These are phyloP conservation scores for Otocyon megalotis DNA, from an alignment of 2,113 vertebrate genomes.

Conservation along the genomic window DNA sequence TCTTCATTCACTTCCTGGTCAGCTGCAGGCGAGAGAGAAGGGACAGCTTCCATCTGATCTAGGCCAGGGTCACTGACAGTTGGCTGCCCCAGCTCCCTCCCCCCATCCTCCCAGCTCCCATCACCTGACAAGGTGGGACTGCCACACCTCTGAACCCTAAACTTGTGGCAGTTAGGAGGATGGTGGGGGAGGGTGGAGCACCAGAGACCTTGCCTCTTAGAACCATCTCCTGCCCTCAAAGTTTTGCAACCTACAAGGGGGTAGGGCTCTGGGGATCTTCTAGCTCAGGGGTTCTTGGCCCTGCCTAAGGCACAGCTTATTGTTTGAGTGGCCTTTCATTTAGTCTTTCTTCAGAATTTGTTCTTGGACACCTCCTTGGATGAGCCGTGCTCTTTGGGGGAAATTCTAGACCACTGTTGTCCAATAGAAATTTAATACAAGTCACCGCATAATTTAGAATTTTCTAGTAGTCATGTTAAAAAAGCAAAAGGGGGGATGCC, in stretches of 20 bases:
- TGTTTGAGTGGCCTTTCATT: neutral
- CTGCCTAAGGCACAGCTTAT: neutral
- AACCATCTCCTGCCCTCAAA: neutral
- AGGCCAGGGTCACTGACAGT: neutral
- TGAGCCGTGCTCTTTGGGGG: neutral
- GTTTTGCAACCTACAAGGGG: neutral
- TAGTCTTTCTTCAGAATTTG: neutral
- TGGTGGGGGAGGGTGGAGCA: neutral
- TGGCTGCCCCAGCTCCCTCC: neutral
- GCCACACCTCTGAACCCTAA: conserved; percentile 66
- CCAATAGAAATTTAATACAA: neutral
- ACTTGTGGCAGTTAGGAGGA: neutral
- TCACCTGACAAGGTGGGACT: neutral
- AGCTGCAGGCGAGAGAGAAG: neutral
- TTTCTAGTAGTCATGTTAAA: neutral
- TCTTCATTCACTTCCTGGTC: conserved; percentile 3
- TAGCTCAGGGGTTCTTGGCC: neutral
- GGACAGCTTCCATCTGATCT: neutral
- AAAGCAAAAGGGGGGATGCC: neutral
- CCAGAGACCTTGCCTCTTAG: neutral
- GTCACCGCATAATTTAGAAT: neutral
- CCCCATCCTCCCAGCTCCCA: neutral
- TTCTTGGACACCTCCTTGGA: too few relatives aligned
- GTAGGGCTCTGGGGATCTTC: neutral
- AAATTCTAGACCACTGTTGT: neutral